Conservation (phyloP, 2,113 vertebrate species). For the Dipodomys spectabilis region DNA sequence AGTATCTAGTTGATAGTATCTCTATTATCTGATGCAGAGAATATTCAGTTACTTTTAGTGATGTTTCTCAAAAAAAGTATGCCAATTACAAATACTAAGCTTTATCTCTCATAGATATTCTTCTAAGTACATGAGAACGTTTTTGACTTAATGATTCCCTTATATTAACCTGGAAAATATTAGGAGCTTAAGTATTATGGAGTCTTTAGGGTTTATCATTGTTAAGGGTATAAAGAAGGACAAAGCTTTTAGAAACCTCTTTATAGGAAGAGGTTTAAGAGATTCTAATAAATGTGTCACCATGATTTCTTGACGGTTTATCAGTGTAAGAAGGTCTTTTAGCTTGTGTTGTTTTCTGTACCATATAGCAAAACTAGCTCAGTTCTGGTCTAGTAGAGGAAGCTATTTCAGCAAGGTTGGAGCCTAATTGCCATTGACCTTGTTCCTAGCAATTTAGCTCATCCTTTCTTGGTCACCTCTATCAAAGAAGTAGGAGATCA, state of each 20-base stretch:
- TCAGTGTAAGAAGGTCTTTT: background rate
- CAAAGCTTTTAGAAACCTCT: background rate
- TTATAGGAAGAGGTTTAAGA: background rate
- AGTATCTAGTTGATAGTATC: background rate
- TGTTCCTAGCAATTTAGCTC: background rate
- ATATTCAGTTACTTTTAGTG: background rate
- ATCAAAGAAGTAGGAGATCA: background rate
- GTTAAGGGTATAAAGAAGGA: background rate
- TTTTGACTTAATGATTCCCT: background rate
- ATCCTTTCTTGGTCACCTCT: background rate
- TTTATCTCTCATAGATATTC: background rate
- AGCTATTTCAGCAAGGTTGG: background rate
- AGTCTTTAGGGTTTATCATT: background rate
- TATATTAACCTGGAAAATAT: slow-evolving; percentile 32
- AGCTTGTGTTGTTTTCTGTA: background rate
- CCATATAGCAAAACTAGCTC: background rate
- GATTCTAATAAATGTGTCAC: slow-evolving; percentile 6
- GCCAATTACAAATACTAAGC: background rate
- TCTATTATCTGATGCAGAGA: background rate
- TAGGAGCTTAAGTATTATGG: background rate
- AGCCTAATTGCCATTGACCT: background rate
- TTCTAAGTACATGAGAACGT: background rate
- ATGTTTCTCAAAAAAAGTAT: background rate
- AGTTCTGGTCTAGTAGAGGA: background rate
- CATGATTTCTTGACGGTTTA: background rate